Conservation (phyloP, 2,888 invertebrate genomes). For the Sclerodermus sp. region DNA sequence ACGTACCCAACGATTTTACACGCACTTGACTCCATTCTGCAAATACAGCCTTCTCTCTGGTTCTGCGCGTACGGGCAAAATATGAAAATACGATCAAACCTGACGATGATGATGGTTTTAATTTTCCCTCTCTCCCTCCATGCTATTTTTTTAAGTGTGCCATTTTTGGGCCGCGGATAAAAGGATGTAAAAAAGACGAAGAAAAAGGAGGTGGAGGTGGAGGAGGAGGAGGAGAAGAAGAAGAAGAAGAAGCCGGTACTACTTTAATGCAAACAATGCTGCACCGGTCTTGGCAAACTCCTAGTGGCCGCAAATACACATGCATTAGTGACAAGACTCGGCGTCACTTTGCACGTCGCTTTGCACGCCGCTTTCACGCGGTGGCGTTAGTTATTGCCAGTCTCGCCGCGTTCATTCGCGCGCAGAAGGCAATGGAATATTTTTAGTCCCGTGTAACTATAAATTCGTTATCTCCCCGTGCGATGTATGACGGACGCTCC, state of each 20-base stretch:
- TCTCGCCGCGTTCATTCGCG: conserved; percentile 34
- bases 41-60: conserved; percentile 28
- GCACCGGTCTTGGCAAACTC: neutral
- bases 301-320: conserved; percentile 5
- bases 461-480: conserved; percentile 43
- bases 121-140: no score
- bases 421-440: conserved; percentile 39
- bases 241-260: no score
- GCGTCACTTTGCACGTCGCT: conserved; percentile 35
- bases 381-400: conserved; percentile 40
- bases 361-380: conserved; percentile 34
- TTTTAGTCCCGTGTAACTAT: conserved; percentile 41
- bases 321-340: conserved; percentile 26
- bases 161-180: no score
- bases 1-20: conserved; percentile 61
- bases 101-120: neutral
- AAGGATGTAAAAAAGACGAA: no score
- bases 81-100: neutral
- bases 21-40: conserved; percentile 63
- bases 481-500: conserved; percentile 37
- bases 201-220: no score
- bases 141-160: no score
- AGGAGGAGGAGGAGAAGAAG: neutral
- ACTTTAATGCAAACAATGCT: neutral
- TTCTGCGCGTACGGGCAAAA: no score